Percentiles rank a stretch among this genome's conserved stretches.
Evolutionary conservation across 2,113 vertebrate genomes (phyloP).

Genomic region (Halichoerus grypus): DNA sequence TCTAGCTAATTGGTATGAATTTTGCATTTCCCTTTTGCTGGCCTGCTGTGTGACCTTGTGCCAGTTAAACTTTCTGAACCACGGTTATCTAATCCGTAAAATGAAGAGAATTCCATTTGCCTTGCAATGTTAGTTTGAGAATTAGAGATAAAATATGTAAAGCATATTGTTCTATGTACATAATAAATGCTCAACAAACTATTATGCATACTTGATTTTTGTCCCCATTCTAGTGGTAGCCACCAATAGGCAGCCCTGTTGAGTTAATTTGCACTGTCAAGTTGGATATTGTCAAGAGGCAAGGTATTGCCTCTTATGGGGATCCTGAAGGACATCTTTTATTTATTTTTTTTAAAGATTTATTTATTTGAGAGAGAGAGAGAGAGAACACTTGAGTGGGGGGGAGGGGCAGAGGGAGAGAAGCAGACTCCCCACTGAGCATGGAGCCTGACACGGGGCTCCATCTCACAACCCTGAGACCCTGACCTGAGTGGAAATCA

Average conservation of each 20-base stretch:
- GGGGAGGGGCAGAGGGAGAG: neutral
- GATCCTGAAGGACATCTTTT: neutral
- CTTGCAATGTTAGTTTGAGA: conserved; percentile 15
- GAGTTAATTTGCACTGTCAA: neutral
- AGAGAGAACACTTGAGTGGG: neutral
- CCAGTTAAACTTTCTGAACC: conserved; percentile 18
- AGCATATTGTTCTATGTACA: neutral
- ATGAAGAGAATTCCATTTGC: conserved; percentile 2
- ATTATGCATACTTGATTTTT: neutral
- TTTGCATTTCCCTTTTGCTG: conserved; percentile 27
- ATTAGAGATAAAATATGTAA: neutral
- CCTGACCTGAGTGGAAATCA: neutral
- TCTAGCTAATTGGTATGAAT: neutral
- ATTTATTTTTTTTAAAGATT: neutral
- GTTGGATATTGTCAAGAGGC: too few species aligned
- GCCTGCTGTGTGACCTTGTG: neutral
- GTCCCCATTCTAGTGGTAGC: neutral
- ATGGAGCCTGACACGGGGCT: neutral
- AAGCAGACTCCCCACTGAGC: neutral
- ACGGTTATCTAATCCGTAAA: neutral
- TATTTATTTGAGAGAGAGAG: too few species aligned
- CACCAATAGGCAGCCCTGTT: neutral
- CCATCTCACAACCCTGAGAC: neutral
- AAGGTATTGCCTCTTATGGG: neutral
- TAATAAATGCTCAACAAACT: neutral